Evolutionary conservation across 2,797 vertebrate genomes (phyloP).

Genomic region (Anas acuta): DNA sequence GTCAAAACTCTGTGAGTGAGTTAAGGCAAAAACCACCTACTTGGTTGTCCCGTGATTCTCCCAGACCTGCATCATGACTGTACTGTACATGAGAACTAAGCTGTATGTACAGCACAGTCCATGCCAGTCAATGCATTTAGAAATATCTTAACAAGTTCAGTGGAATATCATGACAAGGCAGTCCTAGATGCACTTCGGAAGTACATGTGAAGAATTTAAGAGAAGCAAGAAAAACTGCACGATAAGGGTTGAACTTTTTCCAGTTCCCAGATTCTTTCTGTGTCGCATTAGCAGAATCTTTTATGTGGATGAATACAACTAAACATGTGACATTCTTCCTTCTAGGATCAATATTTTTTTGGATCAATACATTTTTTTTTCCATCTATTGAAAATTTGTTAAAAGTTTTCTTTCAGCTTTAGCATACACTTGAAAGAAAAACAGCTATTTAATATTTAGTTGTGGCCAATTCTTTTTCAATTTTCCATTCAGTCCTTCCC

Average conservation of each 20-base stretch:
- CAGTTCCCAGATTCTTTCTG: not conserved
- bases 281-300: not conserved
- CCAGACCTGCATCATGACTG: not conserved
- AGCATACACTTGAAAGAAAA: not conserved
- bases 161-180: not conserved
- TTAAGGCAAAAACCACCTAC: not conserved
- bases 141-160: not conserved
- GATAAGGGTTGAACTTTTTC: not conserved
- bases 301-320: not conserved
- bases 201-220: not conserved
- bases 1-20: not conserved
- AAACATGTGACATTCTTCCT: not conserved
- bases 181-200: not conserved
- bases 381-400: not conserved
- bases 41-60: not conserved
- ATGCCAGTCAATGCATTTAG: not conserved
- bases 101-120: not conserved
- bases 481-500: not conserved
- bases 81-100: not conserved
- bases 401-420: fast-evolving
- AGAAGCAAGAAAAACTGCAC: not conserved
- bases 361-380: not conserved
- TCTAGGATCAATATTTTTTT: not conserved
- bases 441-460: not conserved
- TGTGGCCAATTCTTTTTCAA: not conserved